These are phyloP conservation scores for Myotis lucifugus DNA, from an alignment of 2,113 vertebrate genomes.

Conservation along the genomic window DNA sequence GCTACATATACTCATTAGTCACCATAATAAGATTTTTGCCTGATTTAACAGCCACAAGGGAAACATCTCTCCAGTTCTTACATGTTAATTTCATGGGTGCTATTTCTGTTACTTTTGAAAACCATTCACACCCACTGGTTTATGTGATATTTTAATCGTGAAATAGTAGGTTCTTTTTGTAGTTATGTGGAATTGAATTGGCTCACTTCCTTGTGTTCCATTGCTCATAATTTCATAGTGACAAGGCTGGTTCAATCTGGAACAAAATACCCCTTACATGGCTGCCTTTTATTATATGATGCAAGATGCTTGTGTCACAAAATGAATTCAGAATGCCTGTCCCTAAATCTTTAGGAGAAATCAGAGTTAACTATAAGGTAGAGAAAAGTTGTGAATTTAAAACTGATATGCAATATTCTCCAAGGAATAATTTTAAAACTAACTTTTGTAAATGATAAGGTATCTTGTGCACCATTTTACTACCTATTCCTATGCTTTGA, in stretches of 20 bases:
- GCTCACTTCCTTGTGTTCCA: constrained; percentile 48
- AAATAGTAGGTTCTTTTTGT: constrained; percentile 76
- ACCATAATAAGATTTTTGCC: constrained; percentile 7
- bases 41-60: constrained; percentile 4
- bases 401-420: constrained; percentile 36
- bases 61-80: constrained; percentile 24
- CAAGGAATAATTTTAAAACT: constrained; percentile 17
- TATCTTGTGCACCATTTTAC: neutral
- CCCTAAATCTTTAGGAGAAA: constrained; percentile 45
- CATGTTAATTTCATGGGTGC: constrained; percentile 46
- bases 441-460: constrained; percentile 54
- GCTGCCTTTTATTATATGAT: constrained; percentile 63
- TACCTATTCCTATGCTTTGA: constrained; percentile 30
- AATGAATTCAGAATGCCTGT: constrained; percentile 45
- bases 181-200: constrained; percentile 49
- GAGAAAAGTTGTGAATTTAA: constrained; percentile 57
- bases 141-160: constrained; percentile 69
- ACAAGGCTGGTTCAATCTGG: constrained; percentile 8
- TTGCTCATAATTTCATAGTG: constrained; percentile 56
- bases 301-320: constrained; percentile 39
- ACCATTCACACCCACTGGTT: constrained; percentile 58
- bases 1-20: neutral
- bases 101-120: constrained; percentile 62
- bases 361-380: constrained; percentile 59
- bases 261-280: constrained; percentile 53